Conservation (phyloP, 2,797 vertebrate genomes). For the Leptodactylus fallax region DNA sequence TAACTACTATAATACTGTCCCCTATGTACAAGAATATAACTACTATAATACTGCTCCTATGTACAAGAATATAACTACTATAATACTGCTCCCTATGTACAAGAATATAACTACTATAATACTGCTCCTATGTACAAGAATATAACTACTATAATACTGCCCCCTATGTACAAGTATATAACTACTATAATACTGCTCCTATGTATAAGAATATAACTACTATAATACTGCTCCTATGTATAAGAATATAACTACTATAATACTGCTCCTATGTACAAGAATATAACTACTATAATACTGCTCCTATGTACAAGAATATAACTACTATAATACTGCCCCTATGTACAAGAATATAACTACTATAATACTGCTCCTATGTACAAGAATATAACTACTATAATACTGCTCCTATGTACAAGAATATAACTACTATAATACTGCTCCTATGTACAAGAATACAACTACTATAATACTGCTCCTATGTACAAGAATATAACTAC, state of each 20-base stretch:
- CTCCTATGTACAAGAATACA: not conserved
- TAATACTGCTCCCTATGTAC: not conserved
- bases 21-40: not conserved
- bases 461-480: not conserved
- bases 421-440: constrained; percentile 11
- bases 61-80: not conserved
- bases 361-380: not conserved
- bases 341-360: not conserved
- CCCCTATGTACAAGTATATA: not conserved
- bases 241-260: constrained; percentile 1
- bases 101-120: too few species aligned
- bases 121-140: too few species aligned
- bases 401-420: not conserved
- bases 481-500: not conserved
- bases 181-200: not conserved
- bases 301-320: not conserved
- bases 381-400: constrained; percentile 22
- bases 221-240: not conserved
- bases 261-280: constrained; percentile 3
- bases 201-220: not conserved
- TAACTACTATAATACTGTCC: constrained; percentile 8
- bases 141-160: not conserved
- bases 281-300: constrained; percentile 14
- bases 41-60: not conserved
- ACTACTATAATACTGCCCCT: constrained; percentile 1